These are phyloP conservation scores for Periplaneta americana DNA, from an alignment of 1,140 invertebrate genomes.

Conservation along the genomic window DNA sequence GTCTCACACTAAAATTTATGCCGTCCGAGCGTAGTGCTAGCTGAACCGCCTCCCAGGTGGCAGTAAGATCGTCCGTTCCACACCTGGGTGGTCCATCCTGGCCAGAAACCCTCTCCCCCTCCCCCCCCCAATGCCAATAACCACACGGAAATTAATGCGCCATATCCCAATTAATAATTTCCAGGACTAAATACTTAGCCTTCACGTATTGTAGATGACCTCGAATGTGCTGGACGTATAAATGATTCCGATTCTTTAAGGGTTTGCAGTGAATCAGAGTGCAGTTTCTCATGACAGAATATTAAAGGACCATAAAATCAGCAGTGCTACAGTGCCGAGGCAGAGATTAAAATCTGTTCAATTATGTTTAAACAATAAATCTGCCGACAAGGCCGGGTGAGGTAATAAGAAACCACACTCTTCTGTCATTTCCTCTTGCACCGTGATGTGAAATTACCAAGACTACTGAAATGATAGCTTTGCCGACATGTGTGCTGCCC, in stretches of 20 bases:
- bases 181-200: background rate
- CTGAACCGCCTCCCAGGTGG: background rate
- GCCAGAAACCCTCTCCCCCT: background rate
- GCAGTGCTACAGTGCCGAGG: too few species aligned
- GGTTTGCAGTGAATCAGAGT: background rate
- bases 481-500: too few species aligned
- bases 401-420: too few species aligned
- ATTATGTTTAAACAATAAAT: too few species aligned
- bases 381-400: too few species aligned
- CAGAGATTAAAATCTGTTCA: too few species aligned
- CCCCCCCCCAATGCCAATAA: background rate
- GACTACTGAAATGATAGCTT: too few species aligned
- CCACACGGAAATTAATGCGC: constrained; percentile 1
- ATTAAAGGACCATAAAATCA: too few species aligned
- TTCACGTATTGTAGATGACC: background rate
- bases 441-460: too few species aligned
- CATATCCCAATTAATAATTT: constrained; percentile 9
- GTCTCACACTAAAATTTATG: background rate
- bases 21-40: background rate
- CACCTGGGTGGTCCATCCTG: constrained; percentile 13
- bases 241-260: background rate
- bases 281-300: too few species aligned
- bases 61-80: background rate
- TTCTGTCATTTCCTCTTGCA: too few species aligned
- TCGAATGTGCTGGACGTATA: background rate